Base-by-base conservation (phyloP, 2,113 vertebrate species). In the Perccottus glenii region DNA sequence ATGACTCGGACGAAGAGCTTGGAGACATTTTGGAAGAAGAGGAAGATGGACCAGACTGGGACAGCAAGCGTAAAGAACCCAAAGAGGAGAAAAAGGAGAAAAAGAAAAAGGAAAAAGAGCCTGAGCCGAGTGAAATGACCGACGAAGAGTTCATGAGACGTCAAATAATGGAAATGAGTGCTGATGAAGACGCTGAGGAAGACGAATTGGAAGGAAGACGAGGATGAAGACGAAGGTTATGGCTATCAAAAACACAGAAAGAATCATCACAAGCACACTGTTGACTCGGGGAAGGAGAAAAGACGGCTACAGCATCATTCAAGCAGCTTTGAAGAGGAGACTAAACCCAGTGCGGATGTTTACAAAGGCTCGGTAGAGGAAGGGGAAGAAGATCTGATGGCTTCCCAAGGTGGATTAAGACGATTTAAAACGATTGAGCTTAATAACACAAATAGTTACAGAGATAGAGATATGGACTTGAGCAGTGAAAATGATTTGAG, bases 361-460 rank as follows among this genome's bases (percentile, higher is more conserved):
- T 93, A 93, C 67, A 93, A 92, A 81, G 92, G 87, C 0, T 92
- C 90, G 10, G 71, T 85, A 27, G 92, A 92, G 66, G 93, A 94
- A 11, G 82, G 90, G 0, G 94, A 96, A 0, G 93, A 93, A 63
- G 91, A 94, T 59, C 10, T 93, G 16, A 95, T 93, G 84, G 92
- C 94, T 0, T 92, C 95, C 5, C 96, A 98, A 81, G 96, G 96
- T 0, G 97, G 98, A 0, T 85, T 99, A 50, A 91, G 98, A 9
- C 94, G 98, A 74, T 99, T 99, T 77, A 99, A 99, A 88, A 99
- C 98, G 15, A 99, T 99, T 0, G 97, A 99, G 77, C 92, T 99
- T 57, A 99, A 98, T 74, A 98, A 95, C 89, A 96, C 96, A 0
- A 96, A 93, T 2, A 92, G 93, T 77, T 99, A 96, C 0, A 85